Evolutionary conservation across 2,888 invertebrate species (phyloP), one percentile per base, ranked within the genome.

Genomic region (Hanleya hanleyi): DNA sequence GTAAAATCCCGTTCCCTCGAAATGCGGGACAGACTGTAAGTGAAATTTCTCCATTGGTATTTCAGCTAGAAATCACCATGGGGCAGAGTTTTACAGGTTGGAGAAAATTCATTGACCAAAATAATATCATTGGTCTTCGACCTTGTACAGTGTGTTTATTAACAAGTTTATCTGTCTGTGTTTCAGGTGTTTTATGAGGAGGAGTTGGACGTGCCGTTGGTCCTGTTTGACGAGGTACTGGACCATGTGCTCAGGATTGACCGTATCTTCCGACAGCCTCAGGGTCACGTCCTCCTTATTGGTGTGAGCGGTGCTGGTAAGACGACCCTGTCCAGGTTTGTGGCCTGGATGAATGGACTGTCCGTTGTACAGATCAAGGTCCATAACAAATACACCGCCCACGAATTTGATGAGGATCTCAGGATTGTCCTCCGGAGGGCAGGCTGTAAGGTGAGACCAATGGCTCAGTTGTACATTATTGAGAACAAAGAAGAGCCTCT

Each of bases 301-400:
- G 99, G 99, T 80, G 99, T 99, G 6, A 98, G 98, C 68, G 99
- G 99, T 62, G 97, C 99, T 80, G 99, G 99, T 81, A 99, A 99
- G 92, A 99, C 99, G 0, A 99, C 99, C 12, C 93, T 99, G 82
- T 99, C 99, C 35, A 94, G 99, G 81, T 99, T 99, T 91, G 99
- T 99, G 38, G 99, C 99, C 66, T 99, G 99, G 98, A 97, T 99
- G 96, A 99, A 99, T 91, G 99, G 99, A 7, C 93, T 99, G 47
- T 97, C 96, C 81, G 98, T 99, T 75, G 99, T 99, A 94, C 99
- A 99, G 93, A 98, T 99, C 82, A 98, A 98, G 93, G 97, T 97
- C 18, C 99, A 99, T 92, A 99, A 99, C 91, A 99, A 99, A 92
- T 99, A 99, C 91, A 97, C 97, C 0, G 97, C 97, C 29, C 96